These are phyloP conservation scores for Atrina japonica DNA, from an alignment of 2,888 invertebrate species.

Conservation along the genomic window DNA sequence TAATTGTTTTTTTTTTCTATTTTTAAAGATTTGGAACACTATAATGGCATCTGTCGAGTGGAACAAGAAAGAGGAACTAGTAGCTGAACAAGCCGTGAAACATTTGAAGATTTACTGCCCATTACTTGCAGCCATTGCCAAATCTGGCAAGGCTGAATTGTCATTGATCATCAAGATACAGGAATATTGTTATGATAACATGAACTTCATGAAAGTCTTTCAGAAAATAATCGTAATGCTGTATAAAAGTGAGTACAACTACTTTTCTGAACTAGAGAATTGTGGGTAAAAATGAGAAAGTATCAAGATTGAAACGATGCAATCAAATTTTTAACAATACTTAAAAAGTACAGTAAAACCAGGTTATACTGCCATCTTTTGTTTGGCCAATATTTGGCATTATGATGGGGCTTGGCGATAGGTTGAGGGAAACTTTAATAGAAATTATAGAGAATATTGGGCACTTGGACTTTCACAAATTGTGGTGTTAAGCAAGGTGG, in stretches of 20 bases:
- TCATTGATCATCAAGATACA: constrained; percentile 95
- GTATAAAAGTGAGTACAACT: constrained; percentile 93
- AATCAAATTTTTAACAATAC: too few relatives aligned
- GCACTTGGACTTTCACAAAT: too few relatives aligned
- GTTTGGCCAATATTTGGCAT: too few relatives aligned
- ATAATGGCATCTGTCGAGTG: constrained; percentile 98
- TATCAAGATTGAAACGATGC: background rate
- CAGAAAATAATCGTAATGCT: constrained; percentile 97
- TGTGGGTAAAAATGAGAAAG: background rate
- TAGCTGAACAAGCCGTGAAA: constrained; percentile 95
- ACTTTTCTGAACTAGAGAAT: background rate
- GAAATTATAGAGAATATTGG: too few relatives aligned
- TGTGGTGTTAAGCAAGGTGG: too few relatives aligned
- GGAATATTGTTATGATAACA: constrained; percentile 99
- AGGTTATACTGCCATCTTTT: too few relatives aligned
- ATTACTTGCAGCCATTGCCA: constrained; percentile 92
- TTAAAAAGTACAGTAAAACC: too few relatives aligned
- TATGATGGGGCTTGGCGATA: too few relatives aligned
- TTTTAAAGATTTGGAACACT: constrained; percentile 91
- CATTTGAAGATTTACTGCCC: constrained; percentile 87
- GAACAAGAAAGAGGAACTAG: constrained; percentile 98
- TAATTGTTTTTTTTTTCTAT: background rate
- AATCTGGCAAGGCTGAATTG: constrained; percentile 92
- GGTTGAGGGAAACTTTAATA: too few relatives aligned
- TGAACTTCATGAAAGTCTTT: constrained; percentile 99